Evolutionary conservation across 2,113 vertebrate genomes (phyloP).

Genomic region (Lipophrys pholis): DNA sequence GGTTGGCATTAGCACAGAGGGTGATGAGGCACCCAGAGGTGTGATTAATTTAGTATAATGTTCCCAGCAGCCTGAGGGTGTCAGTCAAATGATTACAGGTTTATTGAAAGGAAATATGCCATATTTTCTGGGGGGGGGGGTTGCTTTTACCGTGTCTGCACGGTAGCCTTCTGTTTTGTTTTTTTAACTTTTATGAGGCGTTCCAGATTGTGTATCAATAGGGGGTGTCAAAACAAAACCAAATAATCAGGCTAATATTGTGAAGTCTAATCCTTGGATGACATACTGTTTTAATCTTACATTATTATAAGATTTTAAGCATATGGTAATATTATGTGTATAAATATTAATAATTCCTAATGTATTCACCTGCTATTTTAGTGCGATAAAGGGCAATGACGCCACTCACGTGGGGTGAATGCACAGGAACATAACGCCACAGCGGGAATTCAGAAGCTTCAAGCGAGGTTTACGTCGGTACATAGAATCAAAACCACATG

Average conservation of each 20-base stretch:
- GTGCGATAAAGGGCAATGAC: neutral
- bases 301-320: neutral
- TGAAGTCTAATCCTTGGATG: neutral
- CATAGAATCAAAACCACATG: constrained; percentile 1
- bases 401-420: neutral
- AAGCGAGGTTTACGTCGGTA: neutral
- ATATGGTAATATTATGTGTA: too few relatives aligned
- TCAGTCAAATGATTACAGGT: neutral
- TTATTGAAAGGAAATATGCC: neutral
- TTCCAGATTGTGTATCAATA: neutral
- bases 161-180: neutral
- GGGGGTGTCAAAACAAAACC: neutral
- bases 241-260: neutral
- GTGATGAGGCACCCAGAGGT: neutral
- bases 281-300: neutral
- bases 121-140: too few relatives aligned
- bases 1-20: neutral
- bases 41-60: constrained; percentile 1
- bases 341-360: neutral
- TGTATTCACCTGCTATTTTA: neutral
- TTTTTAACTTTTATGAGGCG: neutral
- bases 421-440: neutral
- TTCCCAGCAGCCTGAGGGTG: neutral
- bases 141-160: neutral
- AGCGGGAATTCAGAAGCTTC: neutral